Base-by-base conservation (phyloP, 2,113 vertebrate genomes). In the Peromyscus polionotus region DNA sequence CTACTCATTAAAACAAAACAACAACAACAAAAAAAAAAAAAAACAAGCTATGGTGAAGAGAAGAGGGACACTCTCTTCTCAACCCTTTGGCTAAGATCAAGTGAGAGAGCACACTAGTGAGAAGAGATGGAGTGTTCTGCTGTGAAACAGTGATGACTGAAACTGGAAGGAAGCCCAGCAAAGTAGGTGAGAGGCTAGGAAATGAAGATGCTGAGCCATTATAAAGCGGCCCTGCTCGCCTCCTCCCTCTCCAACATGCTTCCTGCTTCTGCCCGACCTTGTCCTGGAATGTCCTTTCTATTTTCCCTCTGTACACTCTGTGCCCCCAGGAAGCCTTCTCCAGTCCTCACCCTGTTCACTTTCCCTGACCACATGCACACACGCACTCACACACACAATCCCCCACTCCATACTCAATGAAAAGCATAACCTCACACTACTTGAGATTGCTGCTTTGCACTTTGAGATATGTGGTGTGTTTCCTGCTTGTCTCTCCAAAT, bases 401-500 rank as follows among this genome's bases (percentile, higher is more conserved):
- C 36, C 36, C 67, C n/a, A 77, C 91, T 83, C 76, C 57, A n/a
- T 63, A 19, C 39, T 95, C 24, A 45, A 11, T 48, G 59, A 68
- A 59, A 72, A 16, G 31, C 5, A 48, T 33, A 90, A 57, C 4
- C 14, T 85, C 63, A 48, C 39, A 22, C 17, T 57, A 12, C 45
- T 57, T 89, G 59, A 45, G 26, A 77, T 10, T 48, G 12, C 61
- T 92, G 51, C 26, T 59, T 70, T 39, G 59, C 19, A 7, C 26
- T 79, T 57, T 93, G 13, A 7, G 61, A 33, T 67, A 33, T 67
- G 67, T 26, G 5, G 2, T 51, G 7, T 59, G 57, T 36, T 94
- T 93, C 59, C 36, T 80, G 57, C 22, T 92, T 96, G 31, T 72
- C 59, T 79, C 45, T 95, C 33, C 72, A 67, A 85, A 73, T 88